phyloP scores from a whole-genome alignment of 2,113 vertebrate species.

The Andinoacara biseriatus region DNA sequence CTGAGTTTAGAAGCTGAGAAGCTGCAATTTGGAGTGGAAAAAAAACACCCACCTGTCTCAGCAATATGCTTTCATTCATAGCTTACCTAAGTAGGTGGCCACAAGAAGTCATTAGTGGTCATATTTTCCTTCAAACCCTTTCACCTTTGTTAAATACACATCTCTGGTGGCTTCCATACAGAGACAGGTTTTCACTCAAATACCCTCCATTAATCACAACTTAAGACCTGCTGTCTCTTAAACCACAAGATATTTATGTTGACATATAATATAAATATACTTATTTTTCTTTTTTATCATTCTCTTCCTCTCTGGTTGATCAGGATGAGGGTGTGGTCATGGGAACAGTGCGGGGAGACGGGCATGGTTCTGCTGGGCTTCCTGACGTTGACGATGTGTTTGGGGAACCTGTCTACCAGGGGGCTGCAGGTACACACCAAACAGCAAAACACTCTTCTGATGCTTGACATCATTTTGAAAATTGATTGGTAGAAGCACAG shows the following conservation, averaged over 20 bases:
- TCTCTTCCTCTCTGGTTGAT: conserved; percentile 2
- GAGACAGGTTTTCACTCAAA: background rate
- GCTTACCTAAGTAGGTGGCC: conserved; percentile 32
- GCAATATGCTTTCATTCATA: conserved; percentile 14
- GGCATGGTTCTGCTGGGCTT: conserved; percentile 77
- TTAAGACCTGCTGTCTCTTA: background rate
- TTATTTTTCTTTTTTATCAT: background rate
- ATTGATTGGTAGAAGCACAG: too few species aligned
- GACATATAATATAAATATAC: background rate
- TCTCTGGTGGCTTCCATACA: conserved; percentile 4
- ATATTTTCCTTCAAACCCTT: conserved; percentile 37
- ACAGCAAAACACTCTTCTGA: background rate
- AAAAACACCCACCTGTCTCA: conserved; percentile 24
- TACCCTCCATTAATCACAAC: background rate
- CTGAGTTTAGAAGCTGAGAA: conserved; percentile 51
- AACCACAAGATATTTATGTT: background rate
- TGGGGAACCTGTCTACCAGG: conserved; percentile 79
- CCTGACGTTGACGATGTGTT: conserved; percentile 72
- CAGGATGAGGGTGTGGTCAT: conserved; percentile 79
- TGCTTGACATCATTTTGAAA: background rate
- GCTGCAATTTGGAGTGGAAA: conserved; percentile 29
- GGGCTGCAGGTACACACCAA: conserved; percentile 73
- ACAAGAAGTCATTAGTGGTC: conserved; percentile 52
- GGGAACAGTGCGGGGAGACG: conserved; percentile 69
- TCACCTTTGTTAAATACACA: conserved; percentile 33